These are phyloP conservation scores for Apostichopus japonicus DNA, from an alignment of 35 echinoderm and acorn worm genomes.

Conservation along the genomic window DNA sequence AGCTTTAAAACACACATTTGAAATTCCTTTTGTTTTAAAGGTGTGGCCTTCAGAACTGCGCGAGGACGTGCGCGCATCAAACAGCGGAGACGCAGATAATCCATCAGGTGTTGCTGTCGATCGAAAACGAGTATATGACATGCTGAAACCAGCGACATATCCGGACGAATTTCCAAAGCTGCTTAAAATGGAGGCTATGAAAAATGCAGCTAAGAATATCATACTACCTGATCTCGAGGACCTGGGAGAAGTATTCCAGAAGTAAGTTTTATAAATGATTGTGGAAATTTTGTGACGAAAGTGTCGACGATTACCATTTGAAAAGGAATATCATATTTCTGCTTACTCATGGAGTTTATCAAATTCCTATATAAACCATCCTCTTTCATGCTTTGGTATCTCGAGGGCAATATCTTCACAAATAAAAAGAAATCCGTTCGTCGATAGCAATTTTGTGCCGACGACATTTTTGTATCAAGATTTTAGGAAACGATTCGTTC, in stretches of 20 bases:
- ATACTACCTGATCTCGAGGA: conserved; percentile 7
- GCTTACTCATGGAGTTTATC: no score
- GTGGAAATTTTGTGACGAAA: no score
- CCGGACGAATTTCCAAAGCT: conserved; percentile 12
- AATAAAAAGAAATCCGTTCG: no score
- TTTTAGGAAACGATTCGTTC: no score
- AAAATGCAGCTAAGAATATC: conserved; percentile 21
- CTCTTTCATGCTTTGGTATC: no score
- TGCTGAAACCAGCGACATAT: conserved; percentile 22
- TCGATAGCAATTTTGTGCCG: no score
- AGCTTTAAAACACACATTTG: no score
- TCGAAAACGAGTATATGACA: background rate
- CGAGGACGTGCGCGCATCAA: background rate
- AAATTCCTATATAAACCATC: no score
- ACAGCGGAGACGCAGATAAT: background rate
- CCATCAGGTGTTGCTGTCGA: background rate
- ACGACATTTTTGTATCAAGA: no score
- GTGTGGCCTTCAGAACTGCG: conserved; percentile 35
- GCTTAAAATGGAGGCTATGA: conserved; percentile 28
- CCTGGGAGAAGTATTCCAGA: conserved; percentile 24
- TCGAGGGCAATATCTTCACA: no score
- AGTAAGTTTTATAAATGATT: background rate
- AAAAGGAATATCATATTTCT: no score
- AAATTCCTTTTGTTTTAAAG: background rate
- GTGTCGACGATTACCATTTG: no score